phyloP scores from a whole-genome alignment of 2,797 vertebrate genomes.

The Oceanodroma leucorhoa region DNA sequence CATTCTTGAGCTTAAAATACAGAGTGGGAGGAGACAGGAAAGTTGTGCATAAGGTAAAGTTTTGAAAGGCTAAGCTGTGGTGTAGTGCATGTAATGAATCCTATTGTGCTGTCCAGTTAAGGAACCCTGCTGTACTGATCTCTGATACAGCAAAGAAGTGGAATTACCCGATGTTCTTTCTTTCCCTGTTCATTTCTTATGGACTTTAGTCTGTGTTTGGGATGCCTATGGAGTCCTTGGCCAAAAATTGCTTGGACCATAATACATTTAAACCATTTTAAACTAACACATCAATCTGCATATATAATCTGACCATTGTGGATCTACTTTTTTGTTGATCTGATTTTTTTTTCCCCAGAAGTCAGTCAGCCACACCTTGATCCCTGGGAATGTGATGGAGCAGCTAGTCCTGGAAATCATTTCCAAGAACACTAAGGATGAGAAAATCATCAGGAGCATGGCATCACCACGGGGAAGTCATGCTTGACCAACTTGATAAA shows the following conservation, averaged over 20 bases:
- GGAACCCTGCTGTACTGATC: neutral
- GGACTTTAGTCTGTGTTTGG: neutral
- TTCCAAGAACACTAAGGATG: neutral
- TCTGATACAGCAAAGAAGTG: neutral
- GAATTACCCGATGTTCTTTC: neutral
- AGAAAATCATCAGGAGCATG: neutral
- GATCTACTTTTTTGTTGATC: neutral
- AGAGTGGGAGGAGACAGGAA: neutral
- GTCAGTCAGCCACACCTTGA: neutral
- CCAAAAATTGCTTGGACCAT: neutral
- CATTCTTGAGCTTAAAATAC: neutral
- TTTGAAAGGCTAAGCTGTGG: neutral
- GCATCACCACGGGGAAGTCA: neutral
- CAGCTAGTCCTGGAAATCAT: neutral
- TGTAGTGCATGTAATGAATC: neutral
- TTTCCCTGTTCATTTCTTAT: neutral
- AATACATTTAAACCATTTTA: neutral
- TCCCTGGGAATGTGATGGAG: neutral
- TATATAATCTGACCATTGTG: neutral
- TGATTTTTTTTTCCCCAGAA: neutral
- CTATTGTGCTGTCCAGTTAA: neutral
- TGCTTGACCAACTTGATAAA: neutral
- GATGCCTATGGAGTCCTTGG: neutral
- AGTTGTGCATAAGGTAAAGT: neutral
- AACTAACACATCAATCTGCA: neutral